Evolutionary conservation across 53 echinoderm and acorn worm genomes (phyloP).

Genomic region (Holothuria scabra): DNA sequence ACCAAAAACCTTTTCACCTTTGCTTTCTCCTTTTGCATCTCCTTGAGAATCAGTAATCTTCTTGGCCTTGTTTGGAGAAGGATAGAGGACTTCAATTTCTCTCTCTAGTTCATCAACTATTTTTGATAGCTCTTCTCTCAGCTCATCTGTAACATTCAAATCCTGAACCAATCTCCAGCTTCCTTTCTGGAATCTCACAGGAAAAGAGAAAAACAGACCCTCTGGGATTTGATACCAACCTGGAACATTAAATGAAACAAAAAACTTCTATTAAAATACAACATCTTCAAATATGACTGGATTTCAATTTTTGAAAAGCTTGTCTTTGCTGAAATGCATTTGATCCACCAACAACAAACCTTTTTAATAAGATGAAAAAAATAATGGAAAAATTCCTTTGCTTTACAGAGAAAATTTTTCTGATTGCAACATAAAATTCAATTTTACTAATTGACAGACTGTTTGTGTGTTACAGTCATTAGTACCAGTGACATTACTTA

Average conservation of each 20-base stretch:
- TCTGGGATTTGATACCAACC: slow-evolving; percentile 90
- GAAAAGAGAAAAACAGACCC: slow-evolving; percentile 85
- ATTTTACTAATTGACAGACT: no score
- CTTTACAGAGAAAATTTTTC: no score
- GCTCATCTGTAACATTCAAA: slow-evolving; percentile 67
- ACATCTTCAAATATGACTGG: no score
- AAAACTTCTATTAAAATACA: no score
- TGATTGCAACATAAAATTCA: no score
- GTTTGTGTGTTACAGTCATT: no score
- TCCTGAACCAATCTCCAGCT: slow-evolving; percentile 89
- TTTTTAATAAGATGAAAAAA: no score
- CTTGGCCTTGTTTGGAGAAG: slow-evolving; percentile 61
- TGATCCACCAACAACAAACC: no score
- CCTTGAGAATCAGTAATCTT: slow-evolving; percentile 9
- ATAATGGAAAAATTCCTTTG: no score
- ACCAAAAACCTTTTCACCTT: slow-evolving; percentile 46
- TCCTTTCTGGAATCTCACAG: slow-evolving; percentile 91
- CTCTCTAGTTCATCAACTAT: slow-evolving; percentile 79
- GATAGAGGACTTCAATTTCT: slow-evolving; percentile 88
- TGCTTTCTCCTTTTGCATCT: slow-evolving; percentile 30
- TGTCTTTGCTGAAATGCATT: no score
- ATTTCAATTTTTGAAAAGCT: no score
- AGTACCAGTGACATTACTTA: no score
- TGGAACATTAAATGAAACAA: slow-evolving; percentile 34
- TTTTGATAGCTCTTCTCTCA: slow-evolving; percentile 54